phyloP scores from a whole-genome alignment of 2,797 vertebrate genomes.

The Poecile montanus region DNA sequence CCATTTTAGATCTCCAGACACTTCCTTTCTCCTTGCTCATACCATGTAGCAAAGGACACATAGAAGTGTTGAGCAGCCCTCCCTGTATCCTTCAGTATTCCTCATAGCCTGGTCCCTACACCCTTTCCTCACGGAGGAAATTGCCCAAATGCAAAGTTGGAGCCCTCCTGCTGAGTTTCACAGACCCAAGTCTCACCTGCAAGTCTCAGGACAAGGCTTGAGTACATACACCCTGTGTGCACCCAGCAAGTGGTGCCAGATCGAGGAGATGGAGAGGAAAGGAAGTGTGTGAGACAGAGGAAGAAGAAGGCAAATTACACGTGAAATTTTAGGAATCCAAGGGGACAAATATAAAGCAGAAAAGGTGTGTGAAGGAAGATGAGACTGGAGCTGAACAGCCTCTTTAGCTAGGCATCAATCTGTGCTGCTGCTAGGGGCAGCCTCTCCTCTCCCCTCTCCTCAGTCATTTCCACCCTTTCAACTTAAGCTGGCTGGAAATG shows the following conservation, averaged over 20 bases:
- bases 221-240: fast-evolving
- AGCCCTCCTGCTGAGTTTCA: not conserved
- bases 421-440: not conserved
- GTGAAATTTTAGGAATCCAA: not conserved
- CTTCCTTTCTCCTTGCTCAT: constrained; percentile 9
- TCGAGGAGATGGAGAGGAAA: not conserved
- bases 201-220: not conserved
- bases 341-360: not conserved
- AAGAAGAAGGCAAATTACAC: not conserved
- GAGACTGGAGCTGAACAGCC: not conserved
- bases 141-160: not conserved
- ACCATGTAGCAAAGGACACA: not conserved
- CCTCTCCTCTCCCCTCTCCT: not conserved
- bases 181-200: fast-evolving
- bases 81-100: not conserved
- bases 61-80: not conserved
- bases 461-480: fast-evolving
- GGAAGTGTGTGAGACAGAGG: fast-evolving
- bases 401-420: not conserved
- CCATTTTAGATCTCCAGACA: not conserved
- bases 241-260: not conserved
- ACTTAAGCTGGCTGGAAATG: not conserved
- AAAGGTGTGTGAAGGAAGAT: not conserved
- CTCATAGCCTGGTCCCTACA: not conserved
- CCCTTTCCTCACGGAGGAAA: not conserved